phyloP scores from a whole-genome alignment of 2,888 invertebrate genomes.

The Autographa gamma region DNA sequence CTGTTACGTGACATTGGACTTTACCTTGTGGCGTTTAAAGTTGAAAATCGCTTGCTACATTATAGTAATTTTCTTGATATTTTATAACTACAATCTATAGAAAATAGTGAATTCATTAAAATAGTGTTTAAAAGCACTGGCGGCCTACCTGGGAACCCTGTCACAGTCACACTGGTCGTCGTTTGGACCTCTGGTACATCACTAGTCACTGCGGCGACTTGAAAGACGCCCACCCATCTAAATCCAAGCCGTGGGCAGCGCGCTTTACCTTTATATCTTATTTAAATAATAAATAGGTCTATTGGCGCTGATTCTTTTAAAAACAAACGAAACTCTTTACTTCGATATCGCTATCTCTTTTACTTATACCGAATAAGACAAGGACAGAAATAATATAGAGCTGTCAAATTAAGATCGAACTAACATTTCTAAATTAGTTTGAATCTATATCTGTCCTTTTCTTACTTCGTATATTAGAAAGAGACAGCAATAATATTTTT shows the following conservation, averaged over 20 bases:
- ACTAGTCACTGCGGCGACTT: background rate
- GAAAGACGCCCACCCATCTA: constrained; percentile 11
- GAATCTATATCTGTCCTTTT: too few species aligned
- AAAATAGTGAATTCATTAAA: background rate
- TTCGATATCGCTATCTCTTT: too few species aligned
- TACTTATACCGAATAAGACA: too few species aligned
- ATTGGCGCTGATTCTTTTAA: background rate
- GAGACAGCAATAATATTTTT: constrained; percentile 16
- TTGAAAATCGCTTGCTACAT: background rate
- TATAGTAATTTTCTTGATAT: background rate
- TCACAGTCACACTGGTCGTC: constrained; percentile 49
- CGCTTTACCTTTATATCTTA: constrained; percentile 29
- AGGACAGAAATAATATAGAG: too few species aligned
- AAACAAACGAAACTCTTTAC: background rate
- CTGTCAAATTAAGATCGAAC: too few species aligned
- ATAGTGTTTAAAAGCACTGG: constrained; percentile 18
- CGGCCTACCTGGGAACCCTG: constrained; percentile 49
- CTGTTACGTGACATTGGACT: background rate
- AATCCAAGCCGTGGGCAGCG: background rate
- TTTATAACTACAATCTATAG: constrained; percentile 3
- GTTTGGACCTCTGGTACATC: constrained; percentile 42
- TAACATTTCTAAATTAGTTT: too few species aligned
- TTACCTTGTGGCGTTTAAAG: background rate
- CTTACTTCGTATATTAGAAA: too few species aligned
- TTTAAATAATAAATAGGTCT: constrained; percentile 20